Evolutionary conservation across 2,888 invertebrate species (phyloP).

Genomic region (Aphidoletes aphidimyza): DNA sequence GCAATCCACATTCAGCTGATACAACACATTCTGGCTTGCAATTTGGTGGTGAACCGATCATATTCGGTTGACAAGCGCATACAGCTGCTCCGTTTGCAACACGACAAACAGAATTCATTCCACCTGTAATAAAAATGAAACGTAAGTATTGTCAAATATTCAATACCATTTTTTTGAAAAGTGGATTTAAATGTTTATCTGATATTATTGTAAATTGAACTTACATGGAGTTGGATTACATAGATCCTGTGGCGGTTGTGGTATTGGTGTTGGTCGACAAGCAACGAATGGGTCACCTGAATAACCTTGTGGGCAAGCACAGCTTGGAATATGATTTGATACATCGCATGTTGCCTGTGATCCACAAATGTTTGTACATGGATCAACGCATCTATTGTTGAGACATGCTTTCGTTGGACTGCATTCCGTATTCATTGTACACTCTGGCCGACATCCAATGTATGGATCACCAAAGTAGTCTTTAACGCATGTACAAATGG

Average conservation of each 20-base stretch:
- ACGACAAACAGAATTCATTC: conserved; percentile 78
- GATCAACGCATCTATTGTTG: conserved; percentile 77
- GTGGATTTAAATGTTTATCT: too few species aligned
- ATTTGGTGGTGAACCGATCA: conserved; percentile 78
- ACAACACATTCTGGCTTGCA: conserved; percentile 84
- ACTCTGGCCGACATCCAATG: conserved; percentile 77
- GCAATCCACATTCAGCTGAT: conserved; percentile 79
- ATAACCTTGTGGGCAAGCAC: conserved; percentile 76
- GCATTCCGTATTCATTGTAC: conserved; percentile 79
- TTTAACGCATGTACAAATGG: conserved; percentile 76
- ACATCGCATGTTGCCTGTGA: conserved; percentile 78
- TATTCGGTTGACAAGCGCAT: conserved; percentile 77
- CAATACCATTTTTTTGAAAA: too few species aligned
- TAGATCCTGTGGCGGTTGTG: conserved; percentile 65
- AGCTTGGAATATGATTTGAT: conserved; percentile 79
- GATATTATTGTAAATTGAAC: neutral
- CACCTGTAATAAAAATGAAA: conserved; percentile 61
- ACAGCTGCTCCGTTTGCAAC: conserved; percentile 74
- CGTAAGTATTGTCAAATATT: too few species aligned
- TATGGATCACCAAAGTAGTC: conserved; percentile 79
- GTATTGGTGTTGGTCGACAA: conserved; percentile 67
- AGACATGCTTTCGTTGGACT: conserved; percentile 75
- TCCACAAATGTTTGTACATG: conserved; percentile 81
- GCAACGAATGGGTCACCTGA: conserved; percentile 76
- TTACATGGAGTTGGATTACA: conserved; percentile 78